A percentile compares a stretch with the other conserved stretches of the same genome.
Conservation (phyloP, 2,888 invertebrate genomes). For the Sericinus montela region DNA sequence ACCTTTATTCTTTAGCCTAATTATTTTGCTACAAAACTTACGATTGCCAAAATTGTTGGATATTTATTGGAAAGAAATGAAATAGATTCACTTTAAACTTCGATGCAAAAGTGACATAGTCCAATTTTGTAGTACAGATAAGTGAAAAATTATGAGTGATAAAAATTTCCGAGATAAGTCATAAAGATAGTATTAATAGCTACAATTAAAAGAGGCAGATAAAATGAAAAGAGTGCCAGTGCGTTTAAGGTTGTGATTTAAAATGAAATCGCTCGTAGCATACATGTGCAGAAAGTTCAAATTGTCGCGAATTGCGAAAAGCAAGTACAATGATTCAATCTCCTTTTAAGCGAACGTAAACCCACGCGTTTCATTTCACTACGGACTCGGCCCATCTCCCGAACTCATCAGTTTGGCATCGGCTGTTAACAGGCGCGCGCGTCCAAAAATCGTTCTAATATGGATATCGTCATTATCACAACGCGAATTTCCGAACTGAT, state of each 20-base stretch:
- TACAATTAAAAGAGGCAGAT: conserved; percentile 20
- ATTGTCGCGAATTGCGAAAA: conserved; percentile 28
- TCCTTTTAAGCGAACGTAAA: conserved; percentile 34
- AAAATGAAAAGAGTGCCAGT: conserved; percentile 18
- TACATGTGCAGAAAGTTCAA: conserved; percentile 32
- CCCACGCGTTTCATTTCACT: conserved; percentile 64
- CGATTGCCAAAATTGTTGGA: no score
- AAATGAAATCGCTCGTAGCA: conserved; percentile 6
- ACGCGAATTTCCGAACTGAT: conserved; percentile 21
- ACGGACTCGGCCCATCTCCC: conserved; percentile 47
- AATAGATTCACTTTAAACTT: neutral
- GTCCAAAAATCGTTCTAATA: conserved; percentile 38
- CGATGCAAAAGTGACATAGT: neutral
- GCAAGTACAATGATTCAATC: conserved; percentile 38
- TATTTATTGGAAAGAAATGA: neutral
- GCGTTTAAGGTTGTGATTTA: conserved; percentile 5
- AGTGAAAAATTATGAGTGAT: conserved; percentile 14
- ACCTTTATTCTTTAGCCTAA: no score
- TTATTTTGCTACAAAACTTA: no score
- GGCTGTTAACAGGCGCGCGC: conserved; percentile 52
- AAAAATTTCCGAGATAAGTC: conserved; percentile 17
- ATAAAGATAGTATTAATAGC: conserved; percentile 22
- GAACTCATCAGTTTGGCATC: conserved; percentile 51
- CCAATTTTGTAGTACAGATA: conserved; percentile 2
- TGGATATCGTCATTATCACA: conserved; percentile 33